Base-by-base conservation (phyloP, 2,888 invertebrate genomes). In the Drosophila monieri region DNA sequence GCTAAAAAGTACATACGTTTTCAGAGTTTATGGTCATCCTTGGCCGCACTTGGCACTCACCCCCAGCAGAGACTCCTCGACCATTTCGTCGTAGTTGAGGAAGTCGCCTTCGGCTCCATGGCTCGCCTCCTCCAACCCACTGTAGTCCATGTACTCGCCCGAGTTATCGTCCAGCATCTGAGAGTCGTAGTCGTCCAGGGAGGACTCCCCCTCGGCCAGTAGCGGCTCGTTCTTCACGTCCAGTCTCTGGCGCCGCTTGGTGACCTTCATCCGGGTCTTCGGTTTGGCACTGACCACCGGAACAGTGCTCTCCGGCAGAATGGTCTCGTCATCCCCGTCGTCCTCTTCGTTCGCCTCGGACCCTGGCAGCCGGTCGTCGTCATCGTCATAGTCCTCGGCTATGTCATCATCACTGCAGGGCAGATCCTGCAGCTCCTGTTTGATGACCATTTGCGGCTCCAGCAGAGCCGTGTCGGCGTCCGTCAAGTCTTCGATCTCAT, bases 81-180 rank as follows among this genome's bases (percentile, higher is more conserved):
- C 90, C 77, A 89, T 83, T 59, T 90, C 90, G 46, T 90, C 90
- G 54, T 90, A 90, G 58, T 88, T 90, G 5, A 78, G 77, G 14
- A 81, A 81, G 21, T 80, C 76, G 0, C 84, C 77, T 23, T 85
- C 89, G 3, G 12, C 66, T 68, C 41, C 51, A 72, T 48, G 57
- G 32, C 35, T 53, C 72, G 30, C 73, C 66, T 62, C 74, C 18
- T 58, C 68, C 37, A 69, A 74, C 37, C 61, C 71, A 32, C 57
- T 59, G 8, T 79, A 86, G 21, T 86, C 81, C 21, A 73, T 68
- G 52, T 74, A 77, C 9, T 84, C 87, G 12, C 57, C 75, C 0
- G 87, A 87, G 18, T 85, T 79, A 9, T 68, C 67, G 49, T 87
- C 87, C 59, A 74, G 37, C 46, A 74, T 81, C 27, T 62, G 67